These are phyloP conservation scores for Gymnoscelis rufifasciata DNA, from an alignment of 2,888 invertebrate species.

Conservation along the genomic window DNA sequence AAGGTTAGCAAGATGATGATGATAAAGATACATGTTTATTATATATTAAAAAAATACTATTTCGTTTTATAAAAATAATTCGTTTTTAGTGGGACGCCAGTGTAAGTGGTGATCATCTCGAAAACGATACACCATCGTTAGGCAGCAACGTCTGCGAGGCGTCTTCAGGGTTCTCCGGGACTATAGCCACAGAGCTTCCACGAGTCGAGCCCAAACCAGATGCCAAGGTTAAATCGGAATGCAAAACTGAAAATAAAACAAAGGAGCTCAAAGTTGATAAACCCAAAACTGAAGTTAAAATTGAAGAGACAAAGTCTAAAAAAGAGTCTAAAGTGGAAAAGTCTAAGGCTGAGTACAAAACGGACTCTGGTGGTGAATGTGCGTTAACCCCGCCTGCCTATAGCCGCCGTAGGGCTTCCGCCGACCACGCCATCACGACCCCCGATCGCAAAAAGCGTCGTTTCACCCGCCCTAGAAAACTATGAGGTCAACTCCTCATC, in stretches of 20 bases:
- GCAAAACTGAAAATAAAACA: constrained; percentile 32
- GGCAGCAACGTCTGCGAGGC: constrained; percentile 25
- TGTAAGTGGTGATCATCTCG: constrained; percentile 42
- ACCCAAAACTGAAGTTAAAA: constrained; percentile 21
- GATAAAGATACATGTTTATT: no score
- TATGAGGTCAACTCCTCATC: constrained; percentile 36
- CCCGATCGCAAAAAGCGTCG: constrained; percentile 74
- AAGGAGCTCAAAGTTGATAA: constrained; percentile 23
- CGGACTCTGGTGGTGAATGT: constrained; percentile 37
- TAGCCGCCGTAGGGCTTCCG: constrained; percentile 58
- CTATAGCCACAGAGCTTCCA: constrained; percentile 26
- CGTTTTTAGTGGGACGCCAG: constrained; percentile 56
- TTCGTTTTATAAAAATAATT: not conserved
- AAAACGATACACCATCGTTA: constrained; percentile 30
- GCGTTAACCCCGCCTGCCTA: constrained; percentile 43
- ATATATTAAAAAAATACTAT: no score
- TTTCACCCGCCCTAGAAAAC: constrained; percentile 69
- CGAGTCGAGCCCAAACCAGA: constrained; percentile 34
- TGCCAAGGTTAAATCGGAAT: constrained; percentile 30
- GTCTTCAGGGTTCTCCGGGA: constrained; percentile 24
- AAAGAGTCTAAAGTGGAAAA: constrained; percentile 21
- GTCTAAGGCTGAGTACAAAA: constrained; percentile 31
- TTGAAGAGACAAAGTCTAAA: constrained; percentile 17
- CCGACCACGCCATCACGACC: constrained; percentile 47
- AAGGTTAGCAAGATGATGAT: no score